Conservation (phyloP, 2,797 vertebrate species). For the Lutjanus argentimaculatus region DNA sequence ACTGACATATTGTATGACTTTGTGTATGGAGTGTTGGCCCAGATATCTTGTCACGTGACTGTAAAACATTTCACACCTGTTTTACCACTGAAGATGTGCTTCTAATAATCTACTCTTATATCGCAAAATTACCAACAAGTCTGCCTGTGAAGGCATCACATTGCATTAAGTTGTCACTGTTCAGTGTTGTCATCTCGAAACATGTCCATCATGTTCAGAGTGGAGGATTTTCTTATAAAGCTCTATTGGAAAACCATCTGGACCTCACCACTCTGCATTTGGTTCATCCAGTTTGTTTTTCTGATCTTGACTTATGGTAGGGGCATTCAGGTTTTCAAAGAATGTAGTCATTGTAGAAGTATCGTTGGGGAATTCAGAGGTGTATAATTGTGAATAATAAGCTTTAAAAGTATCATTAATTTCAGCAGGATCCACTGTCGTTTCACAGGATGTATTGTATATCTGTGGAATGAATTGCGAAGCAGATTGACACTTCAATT, state of each 20-base stretch:
- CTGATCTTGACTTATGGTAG: too few species aligned
- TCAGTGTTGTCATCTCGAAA: slow-evolving; percentile 52
- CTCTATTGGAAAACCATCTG: not conserved
- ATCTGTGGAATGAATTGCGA: too few species aligned
- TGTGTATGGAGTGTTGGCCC: not conserved
- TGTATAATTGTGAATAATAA: too few species aligned
- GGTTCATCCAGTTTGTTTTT: too few species aligned
- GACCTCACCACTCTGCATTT: too few species aligned
- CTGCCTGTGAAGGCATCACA: fast-evolving
- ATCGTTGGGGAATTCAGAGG: too few species aligned
- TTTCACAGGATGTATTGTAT: too few species aligned
- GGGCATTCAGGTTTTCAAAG: too few species aligned
- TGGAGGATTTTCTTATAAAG: not conserved
- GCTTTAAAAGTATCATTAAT: too few species aligned
- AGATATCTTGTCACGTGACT: not conserved
- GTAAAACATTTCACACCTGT: not conserved
- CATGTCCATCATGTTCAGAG: slow-evolving; percentile 26
- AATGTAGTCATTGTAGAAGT: too few species aligned
- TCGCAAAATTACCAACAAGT: not conserved
- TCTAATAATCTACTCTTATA: not conserved
- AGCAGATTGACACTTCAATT: too few species aligned
- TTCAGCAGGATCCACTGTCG: too few species aligned
- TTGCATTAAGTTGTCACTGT: fast-evolving
- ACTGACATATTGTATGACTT: not conserved
- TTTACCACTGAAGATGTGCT: not conserved